phyloP scores from a whole-genome alignment of 1,140 invertebrate genomes.

The Rhysida immarginata region DNA sequence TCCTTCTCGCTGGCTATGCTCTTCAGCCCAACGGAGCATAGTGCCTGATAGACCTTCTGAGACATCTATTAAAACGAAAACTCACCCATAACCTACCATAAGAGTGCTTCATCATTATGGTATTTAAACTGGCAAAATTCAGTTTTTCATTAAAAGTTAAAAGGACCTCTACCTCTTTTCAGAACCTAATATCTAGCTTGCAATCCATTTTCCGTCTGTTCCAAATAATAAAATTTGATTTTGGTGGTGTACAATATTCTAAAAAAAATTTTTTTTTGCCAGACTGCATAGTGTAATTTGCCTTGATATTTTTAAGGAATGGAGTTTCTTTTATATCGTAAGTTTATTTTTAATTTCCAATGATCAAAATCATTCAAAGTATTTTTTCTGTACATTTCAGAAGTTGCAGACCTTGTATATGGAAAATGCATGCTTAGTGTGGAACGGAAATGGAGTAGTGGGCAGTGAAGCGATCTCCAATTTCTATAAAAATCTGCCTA shows the following conservation, averaged over 20 bases:
- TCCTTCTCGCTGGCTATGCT: background rate
- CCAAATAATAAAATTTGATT: too few relatives aligned
- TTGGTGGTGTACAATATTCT: too few relatives aligned
- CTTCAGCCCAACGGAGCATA: background rate
- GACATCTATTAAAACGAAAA: too few relatives aligned
- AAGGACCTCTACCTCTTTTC: too few relatives aligned
- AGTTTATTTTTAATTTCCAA: slow-evolving; percentile 6
- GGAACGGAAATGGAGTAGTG: slow-evolving; percentile 65
- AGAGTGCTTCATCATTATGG: too few relatives aligned
- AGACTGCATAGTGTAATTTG: background rate
- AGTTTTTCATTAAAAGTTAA: too few relatives aligned
- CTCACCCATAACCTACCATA: too few relatives aligned
- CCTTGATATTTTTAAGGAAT: background rate
- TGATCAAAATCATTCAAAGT: background rate
- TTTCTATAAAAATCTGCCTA: slow-evolving; percentile 55
- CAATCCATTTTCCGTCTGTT: too few relatives aligned
- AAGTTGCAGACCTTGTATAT: slow-evolving; percentile 55
- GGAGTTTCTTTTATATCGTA: background rate
- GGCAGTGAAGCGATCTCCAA: slow-evolving; percentile 60
- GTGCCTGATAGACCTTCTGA: background rate
- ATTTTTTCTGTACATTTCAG: slow-evolving; percentile 14
- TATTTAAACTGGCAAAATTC: too few relatives aligned
- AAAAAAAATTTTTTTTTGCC: background rate
- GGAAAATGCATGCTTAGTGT: slow-evolving; percentile 58
- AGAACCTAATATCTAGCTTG: too few relatives aligned